Percentiles rank a stretch among this genome's conserved stretches.
Conservation (phyloP, 2,888 invertebrate genomes). For the Drosophila siamana region DNA sequence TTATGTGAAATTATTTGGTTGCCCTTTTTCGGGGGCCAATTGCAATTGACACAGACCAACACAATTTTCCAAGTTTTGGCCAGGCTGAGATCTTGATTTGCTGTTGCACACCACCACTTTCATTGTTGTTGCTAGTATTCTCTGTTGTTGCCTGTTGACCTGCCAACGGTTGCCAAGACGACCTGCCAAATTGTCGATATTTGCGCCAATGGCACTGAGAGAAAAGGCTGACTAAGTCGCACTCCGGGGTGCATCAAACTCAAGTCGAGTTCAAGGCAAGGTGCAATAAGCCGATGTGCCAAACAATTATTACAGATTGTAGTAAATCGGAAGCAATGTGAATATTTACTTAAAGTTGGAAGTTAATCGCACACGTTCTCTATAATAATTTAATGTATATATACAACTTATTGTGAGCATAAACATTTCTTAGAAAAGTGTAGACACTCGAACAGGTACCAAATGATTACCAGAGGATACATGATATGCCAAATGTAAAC, state of each 20-base stretch:
- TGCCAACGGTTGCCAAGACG: constrained; percentile 75
- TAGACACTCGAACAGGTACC: neutral
- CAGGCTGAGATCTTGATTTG: constrained; percentile 26
- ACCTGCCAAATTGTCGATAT: constrained; percentile 79
- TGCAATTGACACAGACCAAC: constrained; percentile 37
- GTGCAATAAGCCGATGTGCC: neutral
- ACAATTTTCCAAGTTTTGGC: constrained; percentile 23
- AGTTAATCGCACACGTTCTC: too few relatives aligned
- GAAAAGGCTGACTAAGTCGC: constrained; percentile 22
- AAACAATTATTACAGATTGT: too few relatives aligned
- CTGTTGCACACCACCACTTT: constrained; percentile 24
- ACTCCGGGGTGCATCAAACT: neutral
- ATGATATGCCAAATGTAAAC: too few relatives aligned
- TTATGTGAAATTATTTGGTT: constrained; percentile 45
- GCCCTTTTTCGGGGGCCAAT: constrained; percentile 17
- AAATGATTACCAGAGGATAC: neutral
- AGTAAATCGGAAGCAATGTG: too few relatives aligned
- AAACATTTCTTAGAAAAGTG: neutral
- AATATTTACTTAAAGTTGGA: too few relatives aligned
- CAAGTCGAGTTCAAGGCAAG: constrained; percentile 17
- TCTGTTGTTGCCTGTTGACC: constrained; percentile 56
- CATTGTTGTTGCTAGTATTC: constrained; percentile 45
- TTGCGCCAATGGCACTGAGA: constrained; percentile 51
- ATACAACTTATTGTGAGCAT: too few relatives aligned
- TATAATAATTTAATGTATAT: too few relatives aligned